Conservation (phyloP, 2,888 invertebrate genomes). For the Phyto melanocephala region DNA sequence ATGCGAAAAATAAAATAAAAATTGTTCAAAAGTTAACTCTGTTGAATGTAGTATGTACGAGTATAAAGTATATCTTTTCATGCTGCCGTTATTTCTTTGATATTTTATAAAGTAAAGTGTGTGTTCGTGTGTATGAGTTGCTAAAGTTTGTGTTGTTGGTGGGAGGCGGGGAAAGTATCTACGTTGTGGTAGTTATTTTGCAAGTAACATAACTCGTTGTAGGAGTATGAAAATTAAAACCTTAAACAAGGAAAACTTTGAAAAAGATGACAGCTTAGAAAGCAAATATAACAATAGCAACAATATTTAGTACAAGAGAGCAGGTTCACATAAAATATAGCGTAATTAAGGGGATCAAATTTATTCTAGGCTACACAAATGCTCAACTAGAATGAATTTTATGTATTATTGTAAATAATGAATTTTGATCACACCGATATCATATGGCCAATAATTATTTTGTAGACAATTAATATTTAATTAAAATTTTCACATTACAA, state of each 20-base stretch:
- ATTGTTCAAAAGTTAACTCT: conserved; percentile 62
- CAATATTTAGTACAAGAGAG: neutral
- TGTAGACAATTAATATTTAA: neutral
- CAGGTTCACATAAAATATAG: neutral
- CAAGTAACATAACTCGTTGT: neutral
- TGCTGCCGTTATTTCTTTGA: neutral
- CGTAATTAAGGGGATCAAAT: neutral
- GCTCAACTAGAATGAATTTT: neutral
- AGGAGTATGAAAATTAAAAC: conserved; percentile 1
- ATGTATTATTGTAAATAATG: neutral
- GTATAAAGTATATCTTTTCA: too few species aligned
- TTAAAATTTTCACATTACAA: neutral
- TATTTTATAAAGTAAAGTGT: neutral
- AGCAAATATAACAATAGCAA: conserved; percentile 22
- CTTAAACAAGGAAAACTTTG: conserved; percentile 19
- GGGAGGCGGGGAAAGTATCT: neutral
- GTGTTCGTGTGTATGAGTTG: neutral
- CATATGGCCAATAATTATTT: neutral
- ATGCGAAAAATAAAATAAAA: conserved; percentile 58
- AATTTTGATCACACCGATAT: neutral
- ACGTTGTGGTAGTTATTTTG: neutral
- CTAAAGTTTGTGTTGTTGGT: conserved; percentile 5
- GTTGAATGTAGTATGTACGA: conserved; percentile 2
- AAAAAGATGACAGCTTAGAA: conserved; percentile 49
- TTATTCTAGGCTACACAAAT: neutral